Conservation (phyloP, 2,888 invertebrate species). For the Rugalucina vietnamica region DNA sequence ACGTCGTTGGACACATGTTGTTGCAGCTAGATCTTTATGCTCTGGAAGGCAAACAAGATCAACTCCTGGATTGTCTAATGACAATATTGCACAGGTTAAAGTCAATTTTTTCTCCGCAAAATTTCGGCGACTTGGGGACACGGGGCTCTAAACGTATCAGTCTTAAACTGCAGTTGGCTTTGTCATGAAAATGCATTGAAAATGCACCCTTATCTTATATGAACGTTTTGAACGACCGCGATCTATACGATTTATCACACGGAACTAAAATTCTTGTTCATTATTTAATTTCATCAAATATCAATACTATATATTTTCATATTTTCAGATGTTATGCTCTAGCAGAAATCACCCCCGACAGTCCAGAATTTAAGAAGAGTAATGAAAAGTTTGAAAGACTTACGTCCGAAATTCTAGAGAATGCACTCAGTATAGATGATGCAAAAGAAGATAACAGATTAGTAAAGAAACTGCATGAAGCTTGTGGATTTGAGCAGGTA, state of each 20-base stretch:
- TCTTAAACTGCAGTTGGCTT: too few species aligned
- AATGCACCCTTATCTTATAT: too few species aligned
- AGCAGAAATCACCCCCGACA: slow-evolving; percentile 56
- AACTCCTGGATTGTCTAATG: slow-evolving; percentile 62
- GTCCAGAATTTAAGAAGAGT: slow-evolving; percentile 63
- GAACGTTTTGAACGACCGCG: too few species aligned
- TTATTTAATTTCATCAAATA: background rate
- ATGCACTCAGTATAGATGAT: slow-evolving; percentile 62
- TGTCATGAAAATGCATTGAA: too few species aligned
- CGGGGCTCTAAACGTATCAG: too few species aligned
- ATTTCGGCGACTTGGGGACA: too few species aligned
- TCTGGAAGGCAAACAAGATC: slow-evolving; percentile 63
- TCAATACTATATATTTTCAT: background rate
- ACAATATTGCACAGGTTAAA: slow-evolving; percentile 66
- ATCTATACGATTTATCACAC: too few species aligned
- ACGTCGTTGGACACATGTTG: slow-evolving; percentile 71
- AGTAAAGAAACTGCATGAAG: slow-evolving; percentile 67
- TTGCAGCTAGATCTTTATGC: slow-evolving; percentile 67
- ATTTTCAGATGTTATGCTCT: slow-evolving; percentile 63
- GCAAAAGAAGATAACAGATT: slow-evolving; percentile 57
- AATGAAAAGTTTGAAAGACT: slow-evolving; percentile 55
- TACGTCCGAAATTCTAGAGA: slow-evolving; percentile 57
- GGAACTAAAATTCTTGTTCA: too few species aligned
- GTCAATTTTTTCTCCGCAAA: too few species aligned
- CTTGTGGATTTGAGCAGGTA: slow-evolving; percentile 67